Base-by-base conservation (phyloP, 1,140 invertebrate genomes). In the Palaemon carinicauda region DNA sequence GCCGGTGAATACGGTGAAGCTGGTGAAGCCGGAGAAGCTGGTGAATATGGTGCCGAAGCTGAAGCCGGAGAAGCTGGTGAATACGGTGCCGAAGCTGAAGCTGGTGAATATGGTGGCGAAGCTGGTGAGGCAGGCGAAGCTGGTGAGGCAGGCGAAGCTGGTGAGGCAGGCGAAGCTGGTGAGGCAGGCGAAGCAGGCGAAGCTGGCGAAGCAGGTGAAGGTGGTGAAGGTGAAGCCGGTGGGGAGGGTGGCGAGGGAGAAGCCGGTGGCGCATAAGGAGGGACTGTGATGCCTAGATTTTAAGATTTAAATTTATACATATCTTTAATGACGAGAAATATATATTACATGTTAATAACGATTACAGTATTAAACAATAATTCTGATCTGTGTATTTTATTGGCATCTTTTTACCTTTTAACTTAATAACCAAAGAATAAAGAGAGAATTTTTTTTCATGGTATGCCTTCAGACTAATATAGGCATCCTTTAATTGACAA, bases 181-280 rank as follows among this genome's bases (percentile, higher is more conserved):
- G 60, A 31, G n/a, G 33, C 14, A 5, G 74, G 29, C 4, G 56
- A 41, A 53, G 75, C 75, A 12, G 41, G 17, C 5, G 82, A 17
- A 5, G 51, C 29, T 14, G 78, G 52, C 21, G 52, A 29, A 0
- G 78, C 1, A 3, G 78, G 51, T 3, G 78, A 80, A 80, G 52
- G 29, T 15, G 80, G n/a, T 27, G 73, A 75, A n/a, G 29, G 52
- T 24, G 87, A 80, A 74, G 88, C 80, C 52, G 80, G 50, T 33
- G 83, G 27, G 4, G 41, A 41, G 5, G 41, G 41, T 1, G 41
- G 41, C 41, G 41, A 41, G 41, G 83, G 74, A 9, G 85, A 77
- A 65, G 84, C 79, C 19, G 78, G 60, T n/a, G 79, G 29, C 0
- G 79, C 69, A 0, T 82, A 80, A 29, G 17, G 53, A 4, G 69